Evolutionary conservation across 2,797 vertebrate species (phyloP).

Genomic region (Vultur gryphus): DNA sequence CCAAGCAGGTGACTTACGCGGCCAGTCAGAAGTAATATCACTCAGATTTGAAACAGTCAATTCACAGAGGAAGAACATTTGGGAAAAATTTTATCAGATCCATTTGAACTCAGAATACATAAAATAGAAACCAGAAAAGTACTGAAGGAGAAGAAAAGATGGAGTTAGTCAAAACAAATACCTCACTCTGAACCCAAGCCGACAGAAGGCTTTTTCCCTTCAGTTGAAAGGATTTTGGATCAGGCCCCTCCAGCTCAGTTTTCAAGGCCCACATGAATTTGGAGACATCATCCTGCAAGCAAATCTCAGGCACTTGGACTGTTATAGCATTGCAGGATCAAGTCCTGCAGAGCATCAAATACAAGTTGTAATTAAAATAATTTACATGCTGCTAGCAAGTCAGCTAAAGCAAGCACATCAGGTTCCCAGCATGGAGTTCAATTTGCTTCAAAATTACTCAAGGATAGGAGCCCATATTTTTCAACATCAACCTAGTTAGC

Average conservation of each 20-base stretch:
- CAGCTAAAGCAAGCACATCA: constrained; percentile 69
- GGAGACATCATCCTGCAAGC: not conserved
- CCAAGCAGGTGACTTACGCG: constrained; percentile 36
- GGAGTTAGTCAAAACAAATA: not conserved
- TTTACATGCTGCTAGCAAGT: constrained; percentile 62
- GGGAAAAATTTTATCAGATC: not conserved
- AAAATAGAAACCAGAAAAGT: not conserved
- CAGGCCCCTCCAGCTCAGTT: not conserved
- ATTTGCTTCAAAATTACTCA: constrained; percentile 71
- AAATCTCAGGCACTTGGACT: not conserved
- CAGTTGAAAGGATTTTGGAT: not conserved
- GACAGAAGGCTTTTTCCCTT: not conserved
- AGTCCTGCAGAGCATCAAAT: constrained; percentile 19
- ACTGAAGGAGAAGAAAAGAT: not conserved
- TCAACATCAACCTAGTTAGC: constrained; percentile 62
- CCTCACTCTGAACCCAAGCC: not conserved
- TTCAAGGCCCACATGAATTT: not conserved
- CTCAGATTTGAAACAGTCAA: not conserved
- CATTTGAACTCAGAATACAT: not conserved
- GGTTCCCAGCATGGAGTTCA: constrained; percentile 73
- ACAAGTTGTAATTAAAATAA: constrained; percentile 65
- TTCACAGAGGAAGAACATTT: not conserved
- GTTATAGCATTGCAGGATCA: not conserved
- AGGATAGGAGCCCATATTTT: constrained; percentile 55
- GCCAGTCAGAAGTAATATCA: constrained; percentile 20